Evolutionary conservation across 2,113 vertebrate genomes (phyloP).

Genomic region (Atractosteus spatula): DNA sequence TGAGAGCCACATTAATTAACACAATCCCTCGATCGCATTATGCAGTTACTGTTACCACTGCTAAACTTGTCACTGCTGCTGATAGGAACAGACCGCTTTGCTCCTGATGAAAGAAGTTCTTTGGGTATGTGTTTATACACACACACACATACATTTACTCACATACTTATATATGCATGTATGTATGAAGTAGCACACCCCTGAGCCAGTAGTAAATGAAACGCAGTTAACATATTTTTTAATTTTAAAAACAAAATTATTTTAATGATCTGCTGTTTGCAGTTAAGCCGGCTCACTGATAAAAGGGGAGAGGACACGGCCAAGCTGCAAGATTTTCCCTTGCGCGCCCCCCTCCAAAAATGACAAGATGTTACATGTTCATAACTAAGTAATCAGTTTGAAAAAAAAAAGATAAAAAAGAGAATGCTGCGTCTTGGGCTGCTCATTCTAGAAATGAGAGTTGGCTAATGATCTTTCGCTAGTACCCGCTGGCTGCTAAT

Average conservation of each 20-base stretch:
- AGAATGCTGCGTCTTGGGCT: slow-evolving; percentile 13
- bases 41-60: slow-evolving; percentile 64
- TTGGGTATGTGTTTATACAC: slow-evolving; percentile 36
- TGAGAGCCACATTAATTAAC: slow-evolving; percentile 84
- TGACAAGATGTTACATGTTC: background rate
- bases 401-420: slow-evolving; percentile 7
- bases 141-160: slow-evolving; percentile 9
- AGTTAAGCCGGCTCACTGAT: slow-evolving; percentile 1
- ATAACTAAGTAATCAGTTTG: slow-evolving; percentile 1
- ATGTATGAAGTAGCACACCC: background rate
- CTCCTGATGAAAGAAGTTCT: slow-evolving; percentile 39
- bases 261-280: slow-evolving; percentile 16
- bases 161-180: background rate
- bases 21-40: slow-evolving; percentile 75
- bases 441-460: slow-evolving; percentile 52
- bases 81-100: slow-evolving; percentile 49
- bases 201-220: background rate
- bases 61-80: slow-evolving; percentile 70
- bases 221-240: background rate
- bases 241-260: slow-evolving; percentile 4
- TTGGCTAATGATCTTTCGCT: slow-evolving; percentile 53
- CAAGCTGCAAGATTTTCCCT: background rate
- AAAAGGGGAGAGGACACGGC: slow-evolving; percentile 8
- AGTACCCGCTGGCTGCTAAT: slow-evolving; percentile 52
- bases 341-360: background rate